A percentile compares a stretch with the other conserved stretches of the same genome.
phyloP scores from a whole-genome alignment of 2,113 vertebrate genomes.

The Neogale vison region DNA sequence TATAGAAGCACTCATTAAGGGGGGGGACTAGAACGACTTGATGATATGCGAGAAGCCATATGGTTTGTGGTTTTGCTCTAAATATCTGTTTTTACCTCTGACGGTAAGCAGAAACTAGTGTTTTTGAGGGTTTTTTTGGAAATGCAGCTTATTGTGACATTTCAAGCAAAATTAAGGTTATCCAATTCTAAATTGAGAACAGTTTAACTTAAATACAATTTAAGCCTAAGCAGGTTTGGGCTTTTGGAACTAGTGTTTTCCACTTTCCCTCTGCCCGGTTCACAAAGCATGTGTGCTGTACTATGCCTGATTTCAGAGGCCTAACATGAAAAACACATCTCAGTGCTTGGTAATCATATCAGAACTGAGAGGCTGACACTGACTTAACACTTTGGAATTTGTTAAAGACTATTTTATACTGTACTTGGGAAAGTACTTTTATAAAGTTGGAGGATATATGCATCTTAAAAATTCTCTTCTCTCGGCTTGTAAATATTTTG shows the following conservation, averaged over 20 bases:
- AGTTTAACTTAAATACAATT: neutral
- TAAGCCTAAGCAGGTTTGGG: neutral
- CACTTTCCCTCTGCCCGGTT: neutral
- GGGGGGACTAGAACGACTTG: neutral
- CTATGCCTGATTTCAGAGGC: neutral
- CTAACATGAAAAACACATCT: neutral
- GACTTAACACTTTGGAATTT: neutral
- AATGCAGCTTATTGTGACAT: neutral
- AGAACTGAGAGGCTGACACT: neutral
- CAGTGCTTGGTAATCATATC: neutral
- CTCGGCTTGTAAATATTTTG: neutral
- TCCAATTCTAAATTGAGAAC: neutral
- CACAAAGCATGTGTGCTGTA: fast-evolving
- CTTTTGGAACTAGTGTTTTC: neutral
- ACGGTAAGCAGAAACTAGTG: neutral
- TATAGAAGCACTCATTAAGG: neutral
- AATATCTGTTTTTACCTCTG: neutral
- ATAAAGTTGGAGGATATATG: neutral
- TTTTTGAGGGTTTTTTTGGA: neutral
- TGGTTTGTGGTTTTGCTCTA: neutral
- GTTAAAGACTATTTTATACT: neutral
- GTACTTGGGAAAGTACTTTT: neutral
- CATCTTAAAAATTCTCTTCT: neutral
- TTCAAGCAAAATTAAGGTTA: neutral
- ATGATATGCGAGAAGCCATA: neutral